phyloP scores from a whole-genome alignment of 2,113 vertebrate species.

The Zosterops lateralis region DNA sequence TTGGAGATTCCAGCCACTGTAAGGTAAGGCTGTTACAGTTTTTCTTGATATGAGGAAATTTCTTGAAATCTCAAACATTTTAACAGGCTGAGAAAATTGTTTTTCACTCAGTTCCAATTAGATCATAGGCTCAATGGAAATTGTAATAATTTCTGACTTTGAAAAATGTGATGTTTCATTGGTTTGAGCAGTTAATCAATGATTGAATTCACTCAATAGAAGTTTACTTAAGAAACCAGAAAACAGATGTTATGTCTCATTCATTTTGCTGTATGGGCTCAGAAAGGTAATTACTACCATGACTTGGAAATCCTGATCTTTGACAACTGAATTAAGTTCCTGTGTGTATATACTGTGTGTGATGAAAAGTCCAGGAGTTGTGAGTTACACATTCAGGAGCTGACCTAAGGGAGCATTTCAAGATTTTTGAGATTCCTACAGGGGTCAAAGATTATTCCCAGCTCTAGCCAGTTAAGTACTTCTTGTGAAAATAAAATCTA shows the following conservation, averaged over 20 bases:
- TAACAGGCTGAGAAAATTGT: slow-evolving; percentile 17
- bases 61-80: slow-evolving; percentile 26
- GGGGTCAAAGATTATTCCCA: neutral
- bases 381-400: neutral
- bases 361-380: neutral
- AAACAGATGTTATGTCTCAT: slow-evolving; percentile 65
- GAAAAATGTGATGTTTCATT: slow-evolving; percentile 64
- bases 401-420: neutral
- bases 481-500: neutral
- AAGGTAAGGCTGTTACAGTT: neutral
- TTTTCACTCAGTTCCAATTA: slow-evolving; percentile 49
- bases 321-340: slow-evolving; percentile 41
- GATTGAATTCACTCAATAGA: slow-evolving; percentile 37
- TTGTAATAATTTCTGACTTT: slow-evolving; percentile 63
- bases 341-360: neutral
- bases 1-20: neutral
- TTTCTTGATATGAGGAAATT: neutral
- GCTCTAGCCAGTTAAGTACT: neutral
- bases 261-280: slow-evolving; percentile 31
- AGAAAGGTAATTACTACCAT: slow-evolving; percentile 54
- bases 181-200: slow-evolving; percentile 64
- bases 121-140: slow-evolving; percentile 19
- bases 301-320: slow-evolving; percentile 34
- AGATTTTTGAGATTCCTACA: neutral
- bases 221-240: slow-evolving; percentile 55